Evolutionary conservation across 37 sponge, comb jelly and placozoan species (phyloP), one percentile per base, ranked within the genome.

Genomic region (Chondrilla cf. caribensis): DNA sequence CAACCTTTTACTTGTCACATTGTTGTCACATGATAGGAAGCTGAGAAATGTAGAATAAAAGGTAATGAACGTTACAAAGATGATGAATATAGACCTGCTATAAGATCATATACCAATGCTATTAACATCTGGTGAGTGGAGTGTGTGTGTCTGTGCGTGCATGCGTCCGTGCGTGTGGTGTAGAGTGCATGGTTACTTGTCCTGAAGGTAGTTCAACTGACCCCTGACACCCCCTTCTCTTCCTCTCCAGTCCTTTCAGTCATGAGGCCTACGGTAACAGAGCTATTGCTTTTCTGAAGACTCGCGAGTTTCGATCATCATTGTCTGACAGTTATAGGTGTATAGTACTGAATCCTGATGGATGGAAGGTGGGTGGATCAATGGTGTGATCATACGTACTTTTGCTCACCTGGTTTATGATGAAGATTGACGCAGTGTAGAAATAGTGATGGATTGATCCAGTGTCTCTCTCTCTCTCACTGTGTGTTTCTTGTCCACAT

Each of bases 161-260:
- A 11, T 47, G 51, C 11, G 51, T 47, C 9, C 11, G 51, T 47
- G 51, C 11, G 51, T 47, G 51, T 47, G 51, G n/a, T n/a, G n/a
- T n/a, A n/a, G n/a, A n/a, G n/a, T n/a, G n/a, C n/a, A n/a, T n/a
- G n/a, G n/a, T n/a, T n/a, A n/a, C n/a, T n/a, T n/a, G n/a, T n/a
- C n/a, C n/a, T n/a, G n/a, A n/a, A n/a, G n/a, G n/a, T n/a, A n/a
- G n/a, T n/a, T n/a, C n/a, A n/a, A n/a, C n/a, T n/a, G n/a, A n/a
- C n/a, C n/a, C n/a, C n/a, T n/a, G n/a, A n/a, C n/a, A n/a, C n/a
- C n/a, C n/a, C n/a, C n/a, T n/a, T n/a, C n/a, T n/a, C n/a, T n/a
- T n/a, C n/a, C n/a, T n/a, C n/a, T 58, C 40, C 7, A 90, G 90
- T 70, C 90, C 90, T 14, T 90, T 78, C 51, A 43, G 60, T 42